Evolutionary conservation across 2,797 vertebrate genomes (phyloP), one percentile per base, ranked within the genome.

Genomic region (Dermochelys coriacea): DNA sequence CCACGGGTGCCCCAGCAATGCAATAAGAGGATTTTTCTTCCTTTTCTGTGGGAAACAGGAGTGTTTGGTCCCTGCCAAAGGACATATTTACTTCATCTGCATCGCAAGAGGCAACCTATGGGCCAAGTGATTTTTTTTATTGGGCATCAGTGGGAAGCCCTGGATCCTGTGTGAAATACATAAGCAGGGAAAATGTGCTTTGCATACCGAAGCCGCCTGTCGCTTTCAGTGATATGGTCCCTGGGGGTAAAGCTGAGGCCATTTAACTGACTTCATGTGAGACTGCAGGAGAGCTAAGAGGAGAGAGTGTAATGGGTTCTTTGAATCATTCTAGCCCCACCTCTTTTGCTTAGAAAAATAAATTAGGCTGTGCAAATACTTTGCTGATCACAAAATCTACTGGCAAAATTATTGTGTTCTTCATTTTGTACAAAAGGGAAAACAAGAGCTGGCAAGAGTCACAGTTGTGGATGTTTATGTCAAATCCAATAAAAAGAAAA

Each of bases 261-360:
- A 77, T 93, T 83, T 41, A 92, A 34, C n/a, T 94, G 83, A 41
- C 79, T 83, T 64, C 61, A 75, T 82, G 29, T 77, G 59, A 85
- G 82, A 25, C 78, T 74, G 51, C 41, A 90, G 82, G 82, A 95
- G 68, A 85, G 51, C 49, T 87, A 79, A 84, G 88, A 55, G 50
- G 57, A 79, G n/a, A 86, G 79, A 12, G 61, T 45, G 55, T 50
- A 95, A 96, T 87, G 86, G 74, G 31, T 91, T 94, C 82, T 94
- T 86, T 96, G 96, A 97, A 92, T 97, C 86, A 93, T 93, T 95
- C 86, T 93, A 95, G 91, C 79, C 94, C 96, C 96, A 94, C 96
- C 97, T 95, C 89, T 96, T 96, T 93, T 95, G 93, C 97, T 98
- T 97, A 97, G 96, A 97, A 96, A 98, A 97, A 96, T 78, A 96